Base-by-base conservation (phyloP, 2,888 invertebrate species). In the Drosophila merina region DNA sequence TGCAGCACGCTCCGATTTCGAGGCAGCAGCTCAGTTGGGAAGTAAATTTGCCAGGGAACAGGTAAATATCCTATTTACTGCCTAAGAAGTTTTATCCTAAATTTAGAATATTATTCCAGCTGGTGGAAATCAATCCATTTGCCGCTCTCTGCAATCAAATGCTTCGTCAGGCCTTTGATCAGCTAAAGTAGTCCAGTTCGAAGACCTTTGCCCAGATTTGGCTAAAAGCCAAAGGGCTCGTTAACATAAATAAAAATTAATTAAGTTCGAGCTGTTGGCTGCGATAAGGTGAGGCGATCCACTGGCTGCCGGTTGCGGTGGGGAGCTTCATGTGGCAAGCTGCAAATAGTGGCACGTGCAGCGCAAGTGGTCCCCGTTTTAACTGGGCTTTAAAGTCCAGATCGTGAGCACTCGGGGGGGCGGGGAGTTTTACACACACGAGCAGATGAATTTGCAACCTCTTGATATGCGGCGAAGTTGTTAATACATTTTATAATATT, bases 121-220 rank as follows among this genome's bases (percentile, higher is more conserved):
- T 97, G 55, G 95, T 97, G 3, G 95, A 96, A 88, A 44, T 98
- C 89, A 98, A 99, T 92, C 98, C 98, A 0, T 98, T 97, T 90
- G 98, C 98, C 4, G 98, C 98, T 0, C 93, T 98, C 57, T 98
- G 98, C 92, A 99, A 98, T 92, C 96, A 97, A 92, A 98, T 98
- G 97, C 92, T 98, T 60, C 93, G 94, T 55, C 95, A 97, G 92
- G 96, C 97, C 47, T 95, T 96, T 92, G 92, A 93, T 42, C 92
- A 92, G 76, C 90, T 89, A 82, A 93, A 57, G 91, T 93, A 57
- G 9, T 0, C 6, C 40, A 42, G 40, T 42, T 42, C 40, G 40
- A 3, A 9, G 40, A 42, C 40, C 12, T 42, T 8, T 30, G 12
- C 48, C 31, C 25, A 77, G 86, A 81, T 86, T 79, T 83, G 42